phyloP scores from a whole-genome alignment of 2,888 invertebrate genomes.

The Nymphalis urticae region DNA sequence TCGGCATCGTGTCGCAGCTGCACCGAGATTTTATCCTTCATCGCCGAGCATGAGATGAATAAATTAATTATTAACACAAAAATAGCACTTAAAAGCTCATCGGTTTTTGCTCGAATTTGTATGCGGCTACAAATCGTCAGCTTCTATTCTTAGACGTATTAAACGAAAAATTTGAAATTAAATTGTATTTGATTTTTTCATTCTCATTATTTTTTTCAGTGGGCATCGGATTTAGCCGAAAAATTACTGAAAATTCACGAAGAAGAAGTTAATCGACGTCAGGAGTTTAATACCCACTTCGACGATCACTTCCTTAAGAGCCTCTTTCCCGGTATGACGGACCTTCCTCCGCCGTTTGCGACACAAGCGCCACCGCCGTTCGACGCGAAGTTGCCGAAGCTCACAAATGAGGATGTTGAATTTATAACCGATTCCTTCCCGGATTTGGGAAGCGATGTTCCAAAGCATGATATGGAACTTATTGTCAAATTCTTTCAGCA shows the following conservation, averaged over 20 bases:
- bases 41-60: slow-evolving; percentile 89
- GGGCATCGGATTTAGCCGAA: slow-evolving; percentile 91
- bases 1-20: slow-evolving; percentile 92
- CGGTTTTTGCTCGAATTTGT: neutral
- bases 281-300: slow-evolving; percentile 88
- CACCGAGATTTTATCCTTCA: slow-evolving; percentile 90
- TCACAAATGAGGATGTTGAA: slow-evolving; percentile 83
- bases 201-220: slow-evolving; percentile 68
- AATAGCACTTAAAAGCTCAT: too few relatives aligned
- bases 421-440: slow-evolving; percentile 85
- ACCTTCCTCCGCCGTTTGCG: slow-evolving; percentile 91
- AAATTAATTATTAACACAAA: too few relatives aligned
- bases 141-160: too few relatives aligned
- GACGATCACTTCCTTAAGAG: slow-evolving; percentile 92
- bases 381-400: slow-evolving; percentile 86
- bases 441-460: slow-evolving; percentile 84
- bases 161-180: too few relatives aligned
- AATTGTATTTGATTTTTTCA: too few relatives aligned
- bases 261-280: slow-evolving; percentile 90
- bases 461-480: slow-evolving; percentile 85
- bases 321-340: slow-evolving; percentile 95
- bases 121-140: too few relatives aligned
- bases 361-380: slow-evolving; percentile 89
- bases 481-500: slow-evolving; percentile 88
- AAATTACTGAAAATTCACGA: slow-evolving; percentile 90